Evolutionary conservation across 2,888 invertebrate species (phyloP).

Genomic region (Mylabris sibirica): DNA sequence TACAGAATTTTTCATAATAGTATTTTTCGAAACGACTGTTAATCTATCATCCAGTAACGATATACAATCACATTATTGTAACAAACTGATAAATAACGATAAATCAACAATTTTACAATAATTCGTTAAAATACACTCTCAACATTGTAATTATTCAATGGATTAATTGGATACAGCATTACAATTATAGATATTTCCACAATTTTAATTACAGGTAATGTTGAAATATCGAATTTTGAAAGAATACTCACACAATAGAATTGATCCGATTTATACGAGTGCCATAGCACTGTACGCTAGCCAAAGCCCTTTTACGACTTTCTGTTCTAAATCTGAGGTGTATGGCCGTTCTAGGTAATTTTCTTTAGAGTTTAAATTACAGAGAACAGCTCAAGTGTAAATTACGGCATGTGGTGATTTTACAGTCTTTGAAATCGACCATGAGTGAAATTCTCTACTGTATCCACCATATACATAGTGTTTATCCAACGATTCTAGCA

Average conservation of each 20-base stretch:
- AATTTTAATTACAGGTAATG: background rate
- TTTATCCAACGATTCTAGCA: background rate
- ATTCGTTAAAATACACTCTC: background rate
- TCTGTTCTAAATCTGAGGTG: constrained; percentile 25
- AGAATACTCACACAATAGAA: constrained; percentile 6
- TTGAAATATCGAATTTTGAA: background rate
- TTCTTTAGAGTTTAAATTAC: constrained; percentile 56
- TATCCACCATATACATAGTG: constrained; percentile 18
- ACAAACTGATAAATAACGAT: constrained; percentile 5
- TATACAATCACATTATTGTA: background rate
- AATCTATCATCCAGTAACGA: background rate
- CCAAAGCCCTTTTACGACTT: constrained; percentile 49
- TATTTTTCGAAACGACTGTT: background rate
- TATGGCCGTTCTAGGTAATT: constrained; percentile 55
- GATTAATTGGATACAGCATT: background rate
- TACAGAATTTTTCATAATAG: background rate
- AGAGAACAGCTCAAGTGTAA: constrained; percentile 56
- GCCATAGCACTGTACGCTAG: constrained; percentile 47
- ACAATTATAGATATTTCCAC: background rate
- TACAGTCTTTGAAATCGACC: constrained; percentile 53
- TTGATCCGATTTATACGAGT: constrained; percentile 47
- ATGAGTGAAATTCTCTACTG: constrained; percentile 51
- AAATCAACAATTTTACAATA: background rate
- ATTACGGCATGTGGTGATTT: constrained; percentile 54
- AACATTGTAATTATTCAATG: background rate